A percentile compares a stretch with the other conserved stretches of the same genome.
Evolutionary conservation across 2,113 vertebrate genomes (phyloP).

Genomic region (Sigmodon hispidus): DNA sequence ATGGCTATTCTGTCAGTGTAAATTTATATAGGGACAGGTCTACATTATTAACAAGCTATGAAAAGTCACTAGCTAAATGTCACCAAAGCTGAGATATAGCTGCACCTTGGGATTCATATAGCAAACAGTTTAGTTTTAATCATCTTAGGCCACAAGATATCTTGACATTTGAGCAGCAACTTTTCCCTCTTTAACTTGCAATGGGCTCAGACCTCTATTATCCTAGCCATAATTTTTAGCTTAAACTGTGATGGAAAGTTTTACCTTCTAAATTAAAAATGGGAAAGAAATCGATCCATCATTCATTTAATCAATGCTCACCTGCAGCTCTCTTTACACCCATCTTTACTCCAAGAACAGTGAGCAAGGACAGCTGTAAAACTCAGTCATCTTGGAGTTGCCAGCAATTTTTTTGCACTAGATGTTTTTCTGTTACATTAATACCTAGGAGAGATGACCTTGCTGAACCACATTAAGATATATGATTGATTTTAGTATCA

Average conservation of each 20-base stretch:
- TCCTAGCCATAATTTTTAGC: constrained; percentile 83
- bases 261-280: constrained; percentile 85
- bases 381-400: constrained; percentile 56
- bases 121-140: constrained; percentile 90
- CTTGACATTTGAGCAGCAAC: constrained; percentile 86
- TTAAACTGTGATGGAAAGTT: constrained; percentile 82
- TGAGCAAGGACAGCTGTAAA: constrained; percentile 72
- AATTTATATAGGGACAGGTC: constrained; percentile 86
- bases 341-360: constrained; percentile 22
- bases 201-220: constrained; percentile 83
- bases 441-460: constrained; percentile 55
- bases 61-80: constrained; percentile 89
- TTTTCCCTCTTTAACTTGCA: constrained; percentile 84
- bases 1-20: constrained; percentile 81
- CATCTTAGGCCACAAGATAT: constrained; percentile 85
- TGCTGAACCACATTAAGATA: constrained; percentile 59
- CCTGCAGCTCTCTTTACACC: constrained; percentile 14
- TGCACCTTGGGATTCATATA: constrained; percentile 86
- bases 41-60: constrained; percentile 89
- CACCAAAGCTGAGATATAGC: constrained; percentile 84
- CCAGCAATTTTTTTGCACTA: background rate
- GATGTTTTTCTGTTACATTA: constrained; percentile 63
- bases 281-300: constrained; percentile 79
- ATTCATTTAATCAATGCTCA: constrained; percentile 80
- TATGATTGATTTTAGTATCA: constrained; percentile 58